phyloP scores from a whole-genome alignment of 2,797 vertebrate species.

The Eulemur rubriventer region DNA sequence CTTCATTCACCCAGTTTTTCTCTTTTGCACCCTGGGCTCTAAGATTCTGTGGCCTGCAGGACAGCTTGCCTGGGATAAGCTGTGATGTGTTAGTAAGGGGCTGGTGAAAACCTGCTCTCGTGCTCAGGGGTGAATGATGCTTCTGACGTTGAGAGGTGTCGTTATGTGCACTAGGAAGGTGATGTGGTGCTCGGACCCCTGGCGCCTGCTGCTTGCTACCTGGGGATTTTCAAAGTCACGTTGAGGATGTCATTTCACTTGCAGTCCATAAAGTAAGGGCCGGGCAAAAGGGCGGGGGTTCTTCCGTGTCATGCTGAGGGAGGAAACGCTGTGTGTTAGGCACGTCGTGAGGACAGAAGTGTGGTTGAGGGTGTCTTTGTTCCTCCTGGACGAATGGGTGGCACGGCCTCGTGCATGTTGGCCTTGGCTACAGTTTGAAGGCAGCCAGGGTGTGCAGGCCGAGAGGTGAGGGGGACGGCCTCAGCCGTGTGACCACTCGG shows the following conservation, averaged over 20 bases:
- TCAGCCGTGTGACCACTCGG: neutral
- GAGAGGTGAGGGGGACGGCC: neutral
- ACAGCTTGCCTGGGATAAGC: neutral
- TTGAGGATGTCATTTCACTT: neutral
- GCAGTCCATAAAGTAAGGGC: neutral
- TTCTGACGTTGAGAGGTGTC: neutral
- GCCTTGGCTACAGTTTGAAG: neutral
- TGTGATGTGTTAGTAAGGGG: neutral
- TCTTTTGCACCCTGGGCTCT: neutral
- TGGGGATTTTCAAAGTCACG: neutral
- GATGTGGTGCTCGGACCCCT: no score
- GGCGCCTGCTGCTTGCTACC: neutral
- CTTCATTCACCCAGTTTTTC: neutral
- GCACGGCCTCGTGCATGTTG: accelerated
- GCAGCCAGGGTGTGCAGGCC: neutral
- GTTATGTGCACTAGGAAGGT: neutral
- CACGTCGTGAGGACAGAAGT: neutral
- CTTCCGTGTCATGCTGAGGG: neutral
- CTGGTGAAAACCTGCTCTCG: neutral
- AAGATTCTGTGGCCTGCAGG: neutral
- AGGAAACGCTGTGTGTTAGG: neutral
- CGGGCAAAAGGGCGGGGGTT: neutral
- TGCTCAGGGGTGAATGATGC: neutral
- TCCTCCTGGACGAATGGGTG: neutral
- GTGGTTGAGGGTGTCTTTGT: neutral